Evolutionary conservation across 1,140 invertebrate species (phyloP).

Genomic region (Streblospio benedicti): DNA sequence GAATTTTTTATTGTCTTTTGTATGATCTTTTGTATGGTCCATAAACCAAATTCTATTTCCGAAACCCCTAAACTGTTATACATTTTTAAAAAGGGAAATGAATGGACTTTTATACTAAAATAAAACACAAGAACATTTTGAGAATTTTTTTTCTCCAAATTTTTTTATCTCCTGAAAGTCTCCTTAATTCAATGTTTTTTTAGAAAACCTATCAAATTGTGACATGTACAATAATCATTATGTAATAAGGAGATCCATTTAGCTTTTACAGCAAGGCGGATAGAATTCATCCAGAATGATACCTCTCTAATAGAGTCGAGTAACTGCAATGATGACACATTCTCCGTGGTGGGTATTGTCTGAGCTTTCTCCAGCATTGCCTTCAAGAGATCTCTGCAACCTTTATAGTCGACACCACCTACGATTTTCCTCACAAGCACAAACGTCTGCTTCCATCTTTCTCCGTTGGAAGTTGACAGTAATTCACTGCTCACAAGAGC

Average conservation of each 20-base stretch:
- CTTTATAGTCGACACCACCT: slow-evolving; percentile 85
- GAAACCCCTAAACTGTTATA: too few relatives aligned
- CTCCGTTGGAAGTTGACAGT: slow-evolving; percentile 63
- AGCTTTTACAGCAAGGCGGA: neutral
- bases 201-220: too few relatives aligned
- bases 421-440: slow-evolving; percentile 75
- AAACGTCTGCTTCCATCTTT: slow-evolving; percentile 80
- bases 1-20: too few relatives aligned
- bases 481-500: slow-evolving; percentile 70
- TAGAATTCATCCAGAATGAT: neutral
- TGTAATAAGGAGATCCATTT: neutral
- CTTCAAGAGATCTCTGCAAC: slow-evolving; percentile 47
- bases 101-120: too few relatives aligned
- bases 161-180: too few relatives aligned
- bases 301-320: slow-evolving; percentile 26
- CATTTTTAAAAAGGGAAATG: too few relatives aligned
- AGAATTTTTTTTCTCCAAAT: too few relatives aligned
- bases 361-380: slow-evolving; percentile 68
- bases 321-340: slow-evolving; percentile 28
- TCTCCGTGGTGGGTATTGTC: slow-evolving; percentile 25
- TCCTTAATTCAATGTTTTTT: too few relatives aligned
- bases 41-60: too few relatives aligned
- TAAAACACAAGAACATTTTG: too few relatives aligned
- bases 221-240: neutral
- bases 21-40: too few relatives aligned